Evolutionary conservation across 2,797 vertebrate species (phyloP), one percentile per base, ranked within the genome.

Genomic region (Selene dorsalis): DNA sequence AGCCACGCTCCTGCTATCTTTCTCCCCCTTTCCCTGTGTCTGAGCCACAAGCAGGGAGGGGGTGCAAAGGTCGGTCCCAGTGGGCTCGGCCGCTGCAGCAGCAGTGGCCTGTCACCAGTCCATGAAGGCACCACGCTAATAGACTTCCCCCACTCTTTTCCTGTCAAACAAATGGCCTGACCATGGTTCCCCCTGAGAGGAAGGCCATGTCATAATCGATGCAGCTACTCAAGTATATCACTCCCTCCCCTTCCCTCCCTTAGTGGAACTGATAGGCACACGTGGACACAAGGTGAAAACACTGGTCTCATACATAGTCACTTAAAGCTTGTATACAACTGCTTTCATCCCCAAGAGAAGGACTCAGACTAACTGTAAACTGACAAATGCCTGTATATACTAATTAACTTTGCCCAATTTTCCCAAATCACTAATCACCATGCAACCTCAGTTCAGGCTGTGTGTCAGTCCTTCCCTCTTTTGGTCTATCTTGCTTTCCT

Each of bases 161-260:
- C 87, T 87, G 89, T 95, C 92, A 93, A 92, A 93, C 90, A 93
- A 93, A 91, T 88, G 84, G 84, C 81, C 84, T 50, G 83, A 85
- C 83, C 88, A 87, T 75, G 79, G 88, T 68, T 88, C 81, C 92
- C 89, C 87, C 73, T 48, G 90, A 91, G 93, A 93, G 85, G 73
- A 79, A 87, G 82, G 80, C 82, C 52, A 53, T 92, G 89, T 93
- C 87, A 91, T 93, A 93, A 94, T 94, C 87, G 76, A 94, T 95
- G 88, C 79, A 39, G 78, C 80, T 77, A 67, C 69, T 85, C 61
- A 10, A 58, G 61, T 84, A 79, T 57, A 72, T 82, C 77, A 68
- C 75, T 53, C 39, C 66, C 57, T 65, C 71, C 75, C 45, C 55
- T 30, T 1, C 38, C 6, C n/a, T 32, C 1, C 24, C 35, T 61